Base-by-base conservation (phyloP, 2,888 invertebrate species). In the Lithosia quadra region DNA sequence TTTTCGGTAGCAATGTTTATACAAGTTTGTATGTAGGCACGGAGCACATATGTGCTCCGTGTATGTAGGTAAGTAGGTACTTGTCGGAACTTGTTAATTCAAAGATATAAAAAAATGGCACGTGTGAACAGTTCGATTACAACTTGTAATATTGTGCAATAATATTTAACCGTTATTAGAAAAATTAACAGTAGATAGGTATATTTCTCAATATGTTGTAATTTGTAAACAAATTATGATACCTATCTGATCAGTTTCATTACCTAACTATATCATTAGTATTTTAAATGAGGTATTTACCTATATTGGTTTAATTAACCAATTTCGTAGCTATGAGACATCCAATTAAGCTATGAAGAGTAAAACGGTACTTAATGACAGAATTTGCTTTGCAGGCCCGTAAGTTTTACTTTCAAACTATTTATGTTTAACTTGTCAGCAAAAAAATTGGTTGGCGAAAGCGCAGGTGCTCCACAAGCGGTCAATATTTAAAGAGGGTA, bases 401-500 rank as follows among this genome's bases (percentile, higher is more conserved):
- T 49, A 49, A 49, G 49, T 49, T 49, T 49, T 49, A 49, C 49
- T 49, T 49, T 49, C 49, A n/a, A 49, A 49, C n/a, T 49, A 49
- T 49, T 49, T 49, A 49, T 49, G 49, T 49, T 49, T 49, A 49
- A 74, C 57, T 62, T 43, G 55, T 34, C 28, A 62, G n/a, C 61
- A 36, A 49, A 70, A 67, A 66, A 60, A 68, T 56, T 68, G 74
- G 73, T 79, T 78, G 78, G 86, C 84, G 69, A 87, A 87, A 81
- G 82, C 72, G 84, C 87, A 85, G 86, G 85, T 88, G 88, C 81
- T 83, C 63, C 60, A 68, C 82, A 73, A 72, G 84, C 83, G 86
- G 88, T 86, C 84, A 89, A 90, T 90, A 88, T 91, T 90, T 89
- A 91, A 88, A 90, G 86, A 89, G 86, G 83, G 81, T 82, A 79